Conservation (phyloP, 2,888 invertebrate species). For the Eupsilia transversa region DNA sequence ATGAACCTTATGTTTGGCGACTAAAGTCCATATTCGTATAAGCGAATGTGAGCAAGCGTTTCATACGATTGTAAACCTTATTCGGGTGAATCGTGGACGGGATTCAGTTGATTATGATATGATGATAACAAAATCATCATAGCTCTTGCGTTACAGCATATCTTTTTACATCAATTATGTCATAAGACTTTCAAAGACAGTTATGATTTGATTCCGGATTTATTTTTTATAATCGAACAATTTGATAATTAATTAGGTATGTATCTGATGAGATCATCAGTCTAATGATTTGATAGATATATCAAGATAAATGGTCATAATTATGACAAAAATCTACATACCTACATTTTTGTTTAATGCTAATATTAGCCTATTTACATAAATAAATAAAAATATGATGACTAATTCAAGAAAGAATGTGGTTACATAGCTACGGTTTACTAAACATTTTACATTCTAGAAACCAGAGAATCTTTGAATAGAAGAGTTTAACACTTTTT, state of each 20-base stretch:
- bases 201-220: slow-evolving; percentile 25
- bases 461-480: background rate
- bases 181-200: slow-evolving; percentile 14
- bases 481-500: background rate
- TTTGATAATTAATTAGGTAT: slow-evolving; percentile 18
- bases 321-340: slow-evolving; percentile 13
- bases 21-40: no score
- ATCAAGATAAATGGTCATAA: slow-evolving; percentile 13
- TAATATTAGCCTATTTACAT: background rate
- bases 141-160: no score
- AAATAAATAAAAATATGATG: slow-evolving; percentile 13
- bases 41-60: no score
- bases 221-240: slow-evolving; percentile 21
- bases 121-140: no score
- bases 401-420: slow-evolving; percentile 6
- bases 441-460: background rate
- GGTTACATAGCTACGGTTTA: background rate
- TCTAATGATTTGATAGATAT: background rate
- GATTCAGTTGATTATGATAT: no score
- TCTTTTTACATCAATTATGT: slow-evolving; percentile 8
- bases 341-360: background rate
- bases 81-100: no score
- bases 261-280: slow-evolving; percentile 36
- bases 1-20: no score
- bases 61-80: no score